Evolutionary conservation across 2,888 invertebrate species (phyloP).

Genomic region (Dusona sp.): DNA sequence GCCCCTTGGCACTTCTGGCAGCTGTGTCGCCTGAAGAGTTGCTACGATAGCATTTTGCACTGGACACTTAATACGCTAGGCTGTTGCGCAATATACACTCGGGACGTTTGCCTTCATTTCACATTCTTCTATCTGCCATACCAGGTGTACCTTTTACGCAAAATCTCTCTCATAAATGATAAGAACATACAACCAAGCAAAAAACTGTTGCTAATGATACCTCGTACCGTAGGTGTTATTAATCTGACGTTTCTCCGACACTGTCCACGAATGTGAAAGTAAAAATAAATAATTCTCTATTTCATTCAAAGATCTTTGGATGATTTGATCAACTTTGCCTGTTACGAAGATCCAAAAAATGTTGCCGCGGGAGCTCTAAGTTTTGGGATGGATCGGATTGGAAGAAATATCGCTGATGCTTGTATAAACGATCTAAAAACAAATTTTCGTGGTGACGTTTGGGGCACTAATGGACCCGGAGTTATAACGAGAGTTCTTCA

Average conservation of each 20-base stretch:
- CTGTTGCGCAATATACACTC: too few species aligned
- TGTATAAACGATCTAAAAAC: constrained; percentile 86
- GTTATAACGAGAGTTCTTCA: constrained; percentile 89
- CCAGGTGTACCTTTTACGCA: background rate
- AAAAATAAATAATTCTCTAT: background rate
- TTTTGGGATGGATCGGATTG: constrained; percentile 86
- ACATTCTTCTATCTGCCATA: background rate
- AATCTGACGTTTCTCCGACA: background rate
- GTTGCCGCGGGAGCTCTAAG: constrained; percentile 90
- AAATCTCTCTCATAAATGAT: background rate
- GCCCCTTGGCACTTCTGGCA: too few species aligned
- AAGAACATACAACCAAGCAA: background rate
- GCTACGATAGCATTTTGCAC: too few species aligned
- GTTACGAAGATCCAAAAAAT: constrained; percentile 86
- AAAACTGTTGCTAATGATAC: background rate
- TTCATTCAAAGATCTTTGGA: constrained; percentile 85
- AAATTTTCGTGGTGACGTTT: constrained; percentile 86
- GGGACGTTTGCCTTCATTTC: too few species aligned
- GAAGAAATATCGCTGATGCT: constrained; percentile 87
- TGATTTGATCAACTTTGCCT: constrained; percentile 87
- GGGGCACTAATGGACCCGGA: constrained; percentile 89
- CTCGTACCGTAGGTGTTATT: background rate
- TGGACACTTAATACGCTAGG: too few species aligned
- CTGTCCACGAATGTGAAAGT: background rate
- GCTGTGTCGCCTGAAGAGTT: too few species aligned